phyloP scores from a whole-genome alignment of 2,888 invertebrate species.

The Hedya salicella region DNA sequence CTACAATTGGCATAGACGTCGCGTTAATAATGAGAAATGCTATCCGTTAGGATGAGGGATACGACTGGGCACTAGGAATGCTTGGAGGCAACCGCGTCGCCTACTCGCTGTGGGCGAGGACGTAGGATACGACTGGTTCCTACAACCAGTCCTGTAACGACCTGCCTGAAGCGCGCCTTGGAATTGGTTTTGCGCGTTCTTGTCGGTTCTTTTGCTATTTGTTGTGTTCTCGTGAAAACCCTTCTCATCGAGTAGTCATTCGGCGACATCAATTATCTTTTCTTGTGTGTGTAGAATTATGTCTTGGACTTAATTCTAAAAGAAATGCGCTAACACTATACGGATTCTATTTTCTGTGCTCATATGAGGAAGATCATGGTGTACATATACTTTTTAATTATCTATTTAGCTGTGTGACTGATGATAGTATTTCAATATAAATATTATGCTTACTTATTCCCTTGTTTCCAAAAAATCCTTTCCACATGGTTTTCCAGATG shows the following conservation, averaged over 20 bases:
- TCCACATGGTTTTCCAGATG: too few relatives aligned
- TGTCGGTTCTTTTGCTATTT: constrained; percentile 16
- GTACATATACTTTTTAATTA: too few relatives aligned
- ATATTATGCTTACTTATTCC: too few relatives aligned
- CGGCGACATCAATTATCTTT: background rate
- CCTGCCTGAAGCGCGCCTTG: constrained; percentile 1
- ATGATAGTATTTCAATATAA: too few relatives aligned
- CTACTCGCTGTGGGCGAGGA: constrained; percentile 47
- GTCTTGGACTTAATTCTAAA: too few relatives aligned
- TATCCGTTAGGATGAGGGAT: constrained; percentile 52
- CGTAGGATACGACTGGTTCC: constrained; percentile 42
- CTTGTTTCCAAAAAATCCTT: too few relatives aligned
- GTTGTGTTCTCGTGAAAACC: constrained; percentile 4
- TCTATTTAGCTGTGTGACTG: too few relatives aligned
- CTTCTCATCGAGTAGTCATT: background rate
- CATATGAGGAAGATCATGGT: too few relatives aligned
- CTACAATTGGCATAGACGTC: constrained; percentile 48
- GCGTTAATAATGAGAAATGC: constrained; percentile 55
- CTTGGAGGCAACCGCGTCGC: constrained; percentile 54
- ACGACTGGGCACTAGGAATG: constrained; percentile 45
- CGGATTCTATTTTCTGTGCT: too few relatives aligned
- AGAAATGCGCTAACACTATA: too few relatives aligned
- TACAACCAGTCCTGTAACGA: constrained; percentile 43
- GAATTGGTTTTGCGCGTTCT: constrained; percentile 16
- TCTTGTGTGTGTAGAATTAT: too few relatives aligned